Percentiles rank a stretch among this genome's conserved stretches.
phyloP scores from a whole-genome alignment of 2,888 invertebrate genomes.

The Leptinotarsa juncta region DNA sequence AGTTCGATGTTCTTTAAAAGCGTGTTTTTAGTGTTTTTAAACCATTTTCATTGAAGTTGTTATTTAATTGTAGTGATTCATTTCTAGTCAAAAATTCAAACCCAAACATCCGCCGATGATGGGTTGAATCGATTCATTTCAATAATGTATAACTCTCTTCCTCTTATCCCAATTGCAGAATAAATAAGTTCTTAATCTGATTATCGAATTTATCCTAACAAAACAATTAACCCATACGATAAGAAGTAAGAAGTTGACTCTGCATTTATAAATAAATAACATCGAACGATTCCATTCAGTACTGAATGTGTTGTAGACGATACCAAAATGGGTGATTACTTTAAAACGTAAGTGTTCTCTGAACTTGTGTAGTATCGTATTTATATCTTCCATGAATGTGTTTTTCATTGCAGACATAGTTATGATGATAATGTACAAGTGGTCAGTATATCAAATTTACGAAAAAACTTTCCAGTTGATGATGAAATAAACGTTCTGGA shows the following conservation, averaged over 20 bases:
- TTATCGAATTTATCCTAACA: not conserved
- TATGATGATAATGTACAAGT: constrained; percentile 49
- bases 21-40: too few relatives aligned
- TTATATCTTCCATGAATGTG: not conserved
- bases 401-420: constrained; percentile 10
- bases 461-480: constrained; percentile 53
- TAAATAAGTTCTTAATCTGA: not conserved
- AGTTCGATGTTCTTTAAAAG: too few relatives aligned
- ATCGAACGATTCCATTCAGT: not conserved
- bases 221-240: not conserved
- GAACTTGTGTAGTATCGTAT: not conserved
- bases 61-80: too few relatives aligned
- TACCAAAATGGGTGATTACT: not conserved
- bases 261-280: not conserved
- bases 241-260: not conserved
- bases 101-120: too few relatives aligned
- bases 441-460: constrained; percentile 55
- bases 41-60: too few relatives aligned
- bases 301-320: not conserved
- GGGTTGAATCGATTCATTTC: too few relatives aligned
- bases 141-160: too few relatives aligned
- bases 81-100: not conserved
- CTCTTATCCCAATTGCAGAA: not conserved
- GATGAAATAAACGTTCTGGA: constrained; percentile 54
- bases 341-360: not conserved